Evolutionary conservation across 2,113 vertebrate genomes (phyloP).

Genomic region (Romanogobio albipinnatus): DNA sequence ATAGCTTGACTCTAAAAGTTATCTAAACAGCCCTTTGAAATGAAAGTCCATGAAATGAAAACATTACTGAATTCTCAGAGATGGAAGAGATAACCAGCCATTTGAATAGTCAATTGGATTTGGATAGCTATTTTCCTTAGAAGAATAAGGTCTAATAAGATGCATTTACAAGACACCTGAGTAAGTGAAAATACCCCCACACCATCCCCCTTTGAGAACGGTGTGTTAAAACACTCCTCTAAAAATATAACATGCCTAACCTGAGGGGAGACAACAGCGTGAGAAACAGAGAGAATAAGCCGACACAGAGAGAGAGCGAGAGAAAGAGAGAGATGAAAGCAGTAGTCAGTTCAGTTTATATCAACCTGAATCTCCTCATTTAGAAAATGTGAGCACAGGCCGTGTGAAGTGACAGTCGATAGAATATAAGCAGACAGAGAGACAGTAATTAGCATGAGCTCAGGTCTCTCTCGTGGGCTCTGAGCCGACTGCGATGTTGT

Average conservation of each 20-base stretch:
- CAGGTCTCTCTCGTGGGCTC: background rate
- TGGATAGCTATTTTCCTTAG: background rate
- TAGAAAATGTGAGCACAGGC: conserved; percentile 19
- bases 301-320: background rate
- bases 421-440: conserved; percentile 45
- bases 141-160: conserved; percentile 42
- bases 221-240: conserved; percentile 40
- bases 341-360: conserved; percentile 23
- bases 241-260: conserved; percentile 43
- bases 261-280: conserved; percentile 27
- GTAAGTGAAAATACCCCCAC: conserved; percentile 36
- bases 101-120: background rate
- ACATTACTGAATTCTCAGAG: background rate
- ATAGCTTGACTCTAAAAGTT: background rate
- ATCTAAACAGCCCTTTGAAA: background rate
- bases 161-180: conserved; percentile 36
- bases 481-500: background rate
- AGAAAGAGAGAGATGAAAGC: background rate
- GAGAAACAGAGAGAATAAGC: conserved; percentile 40
- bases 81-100: background rate
- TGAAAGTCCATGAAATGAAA: background rate
- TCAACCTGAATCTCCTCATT: conserved; percentile 24
- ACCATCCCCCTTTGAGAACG: conserved; percentile 30
- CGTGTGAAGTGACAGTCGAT: conserved; percentile 29
- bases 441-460: conserved; percentile 10